Conservation (phyloP, 2,888 invertebrate genomes). For the Scelioninae gen. 2 region DNA sequence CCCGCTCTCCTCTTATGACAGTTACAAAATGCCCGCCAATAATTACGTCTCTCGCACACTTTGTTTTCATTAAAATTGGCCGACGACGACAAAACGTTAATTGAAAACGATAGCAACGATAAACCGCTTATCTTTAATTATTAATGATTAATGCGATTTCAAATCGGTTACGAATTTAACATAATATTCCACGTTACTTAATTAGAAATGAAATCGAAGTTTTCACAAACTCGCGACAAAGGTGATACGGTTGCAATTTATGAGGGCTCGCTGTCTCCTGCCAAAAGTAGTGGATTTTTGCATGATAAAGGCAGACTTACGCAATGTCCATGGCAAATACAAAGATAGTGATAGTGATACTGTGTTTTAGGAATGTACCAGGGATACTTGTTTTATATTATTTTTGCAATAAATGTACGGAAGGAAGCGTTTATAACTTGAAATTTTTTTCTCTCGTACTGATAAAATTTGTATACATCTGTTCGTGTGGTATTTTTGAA, state of each 20-base stretch:
- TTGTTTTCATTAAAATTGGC: constrained; percentile 6
- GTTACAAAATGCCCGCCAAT: constrained; percentile 19
- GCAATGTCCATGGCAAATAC: no score
- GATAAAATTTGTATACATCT: no score
- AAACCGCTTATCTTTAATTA: constrained; percentile 4
- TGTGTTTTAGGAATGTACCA: no score
- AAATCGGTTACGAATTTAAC: not conserved
- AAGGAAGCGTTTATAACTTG: no score
- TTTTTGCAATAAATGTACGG: no score
- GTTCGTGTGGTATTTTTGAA: no score
- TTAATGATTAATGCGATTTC: constrained; percentile 1
- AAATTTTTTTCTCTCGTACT: no score
- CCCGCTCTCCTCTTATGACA: constrained; percentile 14
- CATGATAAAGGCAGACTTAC: no score
- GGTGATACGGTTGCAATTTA: no score
- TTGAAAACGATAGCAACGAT: not conserved
- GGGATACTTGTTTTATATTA: no score
- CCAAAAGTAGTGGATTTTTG: not conserved
- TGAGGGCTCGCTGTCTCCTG: not conserved
- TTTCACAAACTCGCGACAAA: no score
- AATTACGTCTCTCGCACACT: constrained; percentile 1
- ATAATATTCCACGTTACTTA: not conserved
- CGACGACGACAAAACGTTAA: constrained; percentile 7
- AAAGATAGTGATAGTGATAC: no score
- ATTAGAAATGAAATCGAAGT: constrained; percentile 3